Conservation (phyloP, 2,113 vertebrate genomes). For the Oncorhynchus clarkii region DNA sequence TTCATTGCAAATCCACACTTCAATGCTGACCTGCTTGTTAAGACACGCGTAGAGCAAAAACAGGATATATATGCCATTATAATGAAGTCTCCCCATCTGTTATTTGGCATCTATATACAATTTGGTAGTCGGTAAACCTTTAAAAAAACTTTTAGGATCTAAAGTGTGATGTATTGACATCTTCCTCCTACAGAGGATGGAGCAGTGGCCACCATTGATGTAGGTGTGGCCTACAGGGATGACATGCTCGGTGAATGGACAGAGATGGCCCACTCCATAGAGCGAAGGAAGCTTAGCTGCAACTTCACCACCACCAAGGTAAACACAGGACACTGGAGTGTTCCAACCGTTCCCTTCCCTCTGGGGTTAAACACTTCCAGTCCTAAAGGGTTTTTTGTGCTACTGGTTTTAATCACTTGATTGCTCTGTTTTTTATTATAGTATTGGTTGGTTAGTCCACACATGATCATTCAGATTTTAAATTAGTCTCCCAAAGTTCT, state of each 20-base stretch:
- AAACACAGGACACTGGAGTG: conserved; percentile 18
- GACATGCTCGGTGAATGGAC: conserved; percentile 81
- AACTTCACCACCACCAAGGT: conserved; percentile 86
- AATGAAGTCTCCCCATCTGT: not conserved
- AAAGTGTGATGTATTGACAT: too few species aligned
- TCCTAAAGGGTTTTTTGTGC: too few species aligned
- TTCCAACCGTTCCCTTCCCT: too few species aligned
- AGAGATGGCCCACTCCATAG: conserved; percentile 86
- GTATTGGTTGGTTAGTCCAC: too few species aligned
- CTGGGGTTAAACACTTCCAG: too few species aligned
- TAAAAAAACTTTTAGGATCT: not conserved
- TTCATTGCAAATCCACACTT: conserved; percentile 1
- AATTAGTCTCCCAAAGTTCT: not conserved
- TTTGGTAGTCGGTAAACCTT: not conserved
- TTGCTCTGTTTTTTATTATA: too few species aligned
- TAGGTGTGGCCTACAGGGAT: conserved; percentile 89
- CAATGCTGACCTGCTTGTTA: not conserved
- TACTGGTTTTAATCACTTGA: too few species aligned
- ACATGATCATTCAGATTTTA: too few species aligned
- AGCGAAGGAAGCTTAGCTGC: conserved; percentile 90
- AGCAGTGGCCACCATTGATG: conserved; percentile 84
- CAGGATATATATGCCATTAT: not conserved
- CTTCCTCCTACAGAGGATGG: conserved; percentile 78
- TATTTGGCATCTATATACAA: not conserved
- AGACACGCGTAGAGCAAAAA: not conserved